A percentile compares a stretch with the other conserved stretches of the same genome.
phyloP scores from a whole-genome alignment of 2,888 invertebrate species.

The Zootermopsis nevadensis region DNA sequence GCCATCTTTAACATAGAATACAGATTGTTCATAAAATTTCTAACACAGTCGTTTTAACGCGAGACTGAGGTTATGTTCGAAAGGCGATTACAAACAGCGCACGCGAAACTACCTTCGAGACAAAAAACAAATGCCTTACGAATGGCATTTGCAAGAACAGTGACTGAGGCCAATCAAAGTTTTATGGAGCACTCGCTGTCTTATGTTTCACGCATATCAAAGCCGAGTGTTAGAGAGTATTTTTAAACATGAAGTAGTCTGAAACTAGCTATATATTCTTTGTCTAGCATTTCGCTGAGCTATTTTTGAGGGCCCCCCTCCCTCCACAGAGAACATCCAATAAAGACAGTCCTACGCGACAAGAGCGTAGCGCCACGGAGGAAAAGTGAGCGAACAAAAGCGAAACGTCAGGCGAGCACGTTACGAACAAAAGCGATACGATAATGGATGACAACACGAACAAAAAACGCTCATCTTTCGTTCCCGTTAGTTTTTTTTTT shows the following conservation, averaged over 20 bases:
- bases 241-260: slow-evolving; percentile 10
- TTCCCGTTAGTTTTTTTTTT: no score
- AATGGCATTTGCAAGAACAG: slow-evolving; percentile 6
- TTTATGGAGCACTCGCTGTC: neutral
- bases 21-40: neutral
- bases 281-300: neutral
- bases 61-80: neutral
- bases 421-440: neutral
- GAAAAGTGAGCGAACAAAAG: neutral
- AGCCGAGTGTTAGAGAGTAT: neutral
- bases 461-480: no score
- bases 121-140: neutral
- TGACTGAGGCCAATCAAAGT: slow-evolving; percentile 8
- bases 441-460: neutral
- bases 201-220: neutral
- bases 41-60: neutral
- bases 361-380: neutral
- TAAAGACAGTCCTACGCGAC: neutral
- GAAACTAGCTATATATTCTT: slow-evolving; percentile 10
- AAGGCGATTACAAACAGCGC: neutral
- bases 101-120: neutral
- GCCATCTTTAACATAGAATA: neutral
- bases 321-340: neutral
- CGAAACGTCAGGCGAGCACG: neutral
- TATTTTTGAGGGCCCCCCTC: neutral